Base-by-base conservation (phyloP, 2,888 invertebrate species). In the Abrostola triplasia region DNA sequence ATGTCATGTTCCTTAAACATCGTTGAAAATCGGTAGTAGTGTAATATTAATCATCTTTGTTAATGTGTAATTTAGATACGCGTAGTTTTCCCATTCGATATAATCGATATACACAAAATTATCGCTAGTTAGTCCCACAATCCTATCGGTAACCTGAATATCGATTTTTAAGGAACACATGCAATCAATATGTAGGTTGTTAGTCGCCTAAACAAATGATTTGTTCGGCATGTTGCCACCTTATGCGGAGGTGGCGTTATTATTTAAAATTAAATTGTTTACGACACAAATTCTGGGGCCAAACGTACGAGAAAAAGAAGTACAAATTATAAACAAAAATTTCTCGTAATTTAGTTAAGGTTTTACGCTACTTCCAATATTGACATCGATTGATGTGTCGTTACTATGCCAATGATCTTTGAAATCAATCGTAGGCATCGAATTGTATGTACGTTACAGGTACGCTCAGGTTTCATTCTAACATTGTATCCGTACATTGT, bases 281-380 rank as follows among this genome's bases (percentile, higher is more conserved):
- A 80, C 82, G 69, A 90, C 88, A 89, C 83, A 88, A 88, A 88
- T 86, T 91, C 90, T 88, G 93, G 93, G 93, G 92, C 92, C 93
- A 93, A 93, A 88, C 76, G 83, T 88, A 90, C 91, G 92, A 90
- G 90, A 88, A 88, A 83, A 86, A 86, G 85, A 88, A 93, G 93
- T 93, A 93, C 93, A 93, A 93, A 92, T 89, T 88, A 86, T 61
- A 86, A 79, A 85, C 82, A 88, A 88, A 86, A 84, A 64, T 74
- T 88, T 90, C 88, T 91, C 89, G 88, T 90, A 84, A 88, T 91
- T 92, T 88, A 90, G 88, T 92, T 91, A 90, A 89, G 87, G 79
- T 82, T 85, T 85, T 83, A 84, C 73, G 80, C 82, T 79, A 84
- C 83, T 84, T 83, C 79, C 74, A 79, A 78, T 77, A 72, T 77